Base-by-base conservation (phyloP, 2,888 invertebrate species). In the Dynastes hyllus region DNA sequence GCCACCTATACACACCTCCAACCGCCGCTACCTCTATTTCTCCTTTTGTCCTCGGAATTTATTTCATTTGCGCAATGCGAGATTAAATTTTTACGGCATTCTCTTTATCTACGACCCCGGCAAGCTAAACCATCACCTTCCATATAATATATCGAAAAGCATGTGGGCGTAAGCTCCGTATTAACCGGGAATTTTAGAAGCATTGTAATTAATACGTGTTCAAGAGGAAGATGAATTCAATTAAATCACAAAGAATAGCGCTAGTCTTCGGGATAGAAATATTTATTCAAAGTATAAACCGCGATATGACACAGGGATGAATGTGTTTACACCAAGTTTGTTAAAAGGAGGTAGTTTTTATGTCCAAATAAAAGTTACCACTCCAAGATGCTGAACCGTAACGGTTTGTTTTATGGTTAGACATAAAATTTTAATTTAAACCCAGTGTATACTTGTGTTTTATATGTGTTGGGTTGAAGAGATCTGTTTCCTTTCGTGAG, bases 11-110 rank as follows among this genome's bases (percentile, higher is more conserved):
- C 27, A 50, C 67, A 50, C 5, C 45, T 16, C 13, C 45, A 8
- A 22, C 50, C 16, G 22, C 67, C 45, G 45, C 16, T 45, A 50
- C 67, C 71, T 79, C 79, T 85, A 84, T 83, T 84, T 85, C 84
- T 85, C 83, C 82, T 82, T 84, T 82, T 85, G 80, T 79, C 80
- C 78, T 81, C 79, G 84, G 84, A 81, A 84, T 85, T 84, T 82
- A 83, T 86, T 86, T 85, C 85, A 86, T 86, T 84, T 84, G 83
- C 81, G 84, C 84, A 82, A 83, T 82, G 83, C 83, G 83, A 84
- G 84, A 84, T 85, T 84, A 85, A 85, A 85, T 85, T 85, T 85
- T 84, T 83, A 79, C 69, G 79, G 73, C 79, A 79, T 79, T 79
- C 79, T 73, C 73, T 67, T 40, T 58, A 16, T 37, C 58, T 37